These are phyloP conservation scores for Bujurquina vittata DNA, from an alignment of 2,113 vertebrate species.

Conservation along the genomic window DNA sequence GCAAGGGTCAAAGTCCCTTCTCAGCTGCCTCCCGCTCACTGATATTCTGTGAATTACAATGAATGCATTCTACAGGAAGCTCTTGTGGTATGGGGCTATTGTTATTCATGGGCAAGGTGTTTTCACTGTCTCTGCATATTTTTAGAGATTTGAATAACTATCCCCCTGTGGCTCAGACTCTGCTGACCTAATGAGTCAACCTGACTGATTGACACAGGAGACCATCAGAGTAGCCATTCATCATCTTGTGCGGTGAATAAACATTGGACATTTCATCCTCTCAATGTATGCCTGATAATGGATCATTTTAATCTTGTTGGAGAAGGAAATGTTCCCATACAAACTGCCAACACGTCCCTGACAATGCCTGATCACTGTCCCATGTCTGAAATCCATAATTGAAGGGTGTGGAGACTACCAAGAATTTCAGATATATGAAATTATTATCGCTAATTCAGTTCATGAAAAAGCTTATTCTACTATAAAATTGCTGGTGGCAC, in stretches of 20 bases:
- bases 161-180: constrained; percentile 58
- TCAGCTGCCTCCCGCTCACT: constrained; percentile 9
- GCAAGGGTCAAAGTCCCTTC: constrained; percentile 19
- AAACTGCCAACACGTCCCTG: constrained; percentile 14
- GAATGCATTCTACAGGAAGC: constrained; percentile 37
- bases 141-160: constrained; percentile 66
- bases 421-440: constrained; percentile 44
- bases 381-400: constrained; percentile 27
- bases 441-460: constrained; percentile 47
- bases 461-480: constrained; percentile 45
- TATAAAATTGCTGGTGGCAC: constrained; percentile 40
- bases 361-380: constrained; percentile 33
- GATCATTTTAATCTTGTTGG: constrained; percentile 58
- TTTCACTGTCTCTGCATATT: constrained; percentile 68
- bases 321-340: constrained; percentile 17
- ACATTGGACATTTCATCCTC: constrained; percentile 48
- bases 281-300: constrained; percentile 45
- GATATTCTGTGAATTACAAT: neutral
- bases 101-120: constrained; percentile 66
- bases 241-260: constrained; percentile 62
- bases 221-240: constrained; percentile 54
- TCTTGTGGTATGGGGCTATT: constrained; percentile 28
- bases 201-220: constrained; percentile 69
- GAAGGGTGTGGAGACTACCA: constrained; percentile 16
- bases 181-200: constrained; percentile 72